A percentile compares a stretch with the other conserved stretches of the same genome.
These are phyloP conservation scores for Nixonia krombeini DNA, from an alignment of 1,140 invertebrate species.

Conservation along the genomic window DNA sequence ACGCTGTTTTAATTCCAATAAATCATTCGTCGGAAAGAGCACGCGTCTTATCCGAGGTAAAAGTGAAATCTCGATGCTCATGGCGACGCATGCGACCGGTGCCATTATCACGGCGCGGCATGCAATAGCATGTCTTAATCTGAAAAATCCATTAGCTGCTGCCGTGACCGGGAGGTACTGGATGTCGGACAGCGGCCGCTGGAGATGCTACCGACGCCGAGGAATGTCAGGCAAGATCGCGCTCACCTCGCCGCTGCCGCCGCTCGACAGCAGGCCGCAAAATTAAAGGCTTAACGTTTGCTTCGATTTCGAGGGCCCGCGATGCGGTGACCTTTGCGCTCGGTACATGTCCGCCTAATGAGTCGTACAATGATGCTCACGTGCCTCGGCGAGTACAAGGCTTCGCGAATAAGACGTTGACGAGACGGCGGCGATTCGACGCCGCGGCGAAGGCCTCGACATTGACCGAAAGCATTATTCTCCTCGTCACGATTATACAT, in stretches of 20 bases:
- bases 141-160: constrained; percentile 64
- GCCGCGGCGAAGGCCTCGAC: constrained; percentile 7
- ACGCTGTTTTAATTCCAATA: background rate
- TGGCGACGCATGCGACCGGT: constrained; percentile 39
- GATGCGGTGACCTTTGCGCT: too few relatives aligned
- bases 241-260: constrained; percentile 40
- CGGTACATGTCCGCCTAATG: constrained; percentile 1
- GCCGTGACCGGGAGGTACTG: constrained; percentile 12
- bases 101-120: constrained; percentile 45
- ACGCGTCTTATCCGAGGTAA: constrained; percentile 28
- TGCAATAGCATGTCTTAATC: constrained; percentile 59
- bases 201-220: constrained; percentile 33
- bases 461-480: constrained; percentile 15
- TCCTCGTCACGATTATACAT: constrained; percentile 12
- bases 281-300: constrained; percentile 58
- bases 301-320: constrained; percentile 40
- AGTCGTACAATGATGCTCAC: background rate
- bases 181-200: constrained; percentile 26
- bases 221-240: constrained; percentile 12
- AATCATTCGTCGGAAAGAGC: constrained; percentile 18
- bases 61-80: constrained; percentile 43
- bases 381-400: background rate
- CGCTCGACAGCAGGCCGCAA: too few relatives aligned
- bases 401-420: constrained; percentile 3
- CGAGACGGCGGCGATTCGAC: constrained; percentile 13